Base-by-base conservation (phyloP, 2,888 invertebrate genomes). In the Drosophila sordidapex region DNA sequence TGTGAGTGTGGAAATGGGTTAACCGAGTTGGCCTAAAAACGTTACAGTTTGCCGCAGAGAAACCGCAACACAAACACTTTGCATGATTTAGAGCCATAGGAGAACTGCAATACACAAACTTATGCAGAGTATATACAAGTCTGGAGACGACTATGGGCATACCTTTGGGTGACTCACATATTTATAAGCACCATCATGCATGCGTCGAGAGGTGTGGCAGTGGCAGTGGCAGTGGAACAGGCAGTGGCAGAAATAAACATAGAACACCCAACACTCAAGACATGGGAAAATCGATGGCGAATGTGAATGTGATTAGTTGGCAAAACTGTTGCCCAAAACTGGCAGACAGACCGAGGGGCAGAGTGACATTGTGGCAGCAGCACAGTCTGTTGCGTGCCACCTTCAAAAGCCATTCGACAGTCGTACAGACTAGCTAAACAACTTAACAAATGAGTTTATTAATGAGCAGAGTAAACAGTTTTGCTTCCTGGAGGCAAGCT, bases 1-100 rank as follows among this genome's bases (percentile, higher is more conserved):
- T 46, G 49, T 49, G 18, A 6, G 21, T 29, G 38, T 40, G 36
- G 15, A 83, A 84, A 83, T 85, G 86, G 86, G 83, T 86, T 85
- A 85, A 83, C 68, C 70, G 79, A 70, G 72, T 77, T 87, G 85
- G 87, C 84, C 87, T 76, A 83, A 87, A 87, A 86, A 84, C 75
- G 71, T 62, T 65, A 73, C 73, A 74, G 71, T 84, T 85, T 85
- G 82, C 82, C 84, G 87, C 84, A 86, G 79, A 64, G 29, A 58
- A 54, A 61, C 81, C 81, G 83, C 83, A 83, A 69, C 64, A 64
- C 51, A 81, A 82, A 71, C 67, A 74, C 49, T 81, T 87, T 87
- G 83, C 87, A 86, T 86, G 85, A 86, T 85, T 84, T 87, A 71
- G 54, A 63, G 75, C 66, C 79, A 84, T 81, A 68, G 65, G 57